Evolutionary conservation across 2,797 vertebrate species (phyloP).

Genomic region (Gymnothorax reevesii): DNA sequence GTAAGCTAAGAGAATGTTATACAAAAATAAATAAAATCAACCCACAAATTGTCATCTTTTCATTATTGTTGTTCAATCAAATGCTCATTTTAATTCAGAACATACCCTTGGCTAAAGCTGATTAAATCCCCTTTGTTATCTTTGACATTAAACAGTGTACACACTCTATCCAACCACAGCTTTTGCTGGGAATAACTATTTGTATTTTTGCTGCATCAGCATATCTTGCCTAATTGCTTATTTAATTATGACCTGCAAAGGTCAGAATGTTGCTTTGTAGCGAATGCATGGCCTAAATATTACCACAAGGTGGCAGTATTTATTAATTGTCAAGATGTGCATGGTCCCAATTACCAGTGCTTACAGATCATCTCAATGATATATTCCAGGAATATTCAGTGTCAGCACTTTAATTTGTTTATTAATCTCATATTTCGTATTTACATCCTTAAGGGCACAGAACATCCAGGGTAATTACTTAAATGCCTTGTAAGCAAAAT

Average conservation of each 20-base stretch:
- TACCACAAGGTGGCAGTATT: conserved; percentile 5
- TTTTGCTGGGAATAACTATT: background rate
- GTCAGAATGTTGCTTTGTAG: background rate
- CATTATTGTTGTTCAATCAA: background rate
- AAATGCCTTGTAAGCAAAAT: background rate
- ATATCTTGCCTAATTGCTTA: background rate
- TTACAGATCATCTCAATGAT: background rate
- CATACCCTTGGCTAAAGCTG: background rate
- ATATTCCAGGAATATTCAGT: background rate
- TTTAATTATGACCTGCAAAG: background rate
- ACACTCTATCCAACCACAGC: background rate
- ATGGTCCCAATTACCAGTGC: background rate
- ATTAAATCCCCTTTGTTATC: background rate
- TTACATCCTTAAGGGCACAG: background rate
- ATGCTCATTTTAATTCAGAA: background rate
- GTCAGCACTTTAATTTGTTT: background rate
- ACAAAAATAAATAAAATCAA: background rate
- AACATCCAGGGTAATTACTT: background rate
- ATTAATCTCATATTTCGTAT: background rate
- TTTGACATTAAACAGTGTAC: conserved; percentile 1
- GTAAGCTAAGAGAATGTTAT: background rate
- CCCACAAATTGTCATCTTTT: background rate
- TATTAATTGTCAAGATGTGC: background rate
- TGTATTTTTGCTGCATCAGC: background rate
- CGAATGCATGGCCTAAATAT: background rate